Base-by-base conservation (phyloP, 1,140 invertebrate species). In the Drosophila novamexicana region DNA sequence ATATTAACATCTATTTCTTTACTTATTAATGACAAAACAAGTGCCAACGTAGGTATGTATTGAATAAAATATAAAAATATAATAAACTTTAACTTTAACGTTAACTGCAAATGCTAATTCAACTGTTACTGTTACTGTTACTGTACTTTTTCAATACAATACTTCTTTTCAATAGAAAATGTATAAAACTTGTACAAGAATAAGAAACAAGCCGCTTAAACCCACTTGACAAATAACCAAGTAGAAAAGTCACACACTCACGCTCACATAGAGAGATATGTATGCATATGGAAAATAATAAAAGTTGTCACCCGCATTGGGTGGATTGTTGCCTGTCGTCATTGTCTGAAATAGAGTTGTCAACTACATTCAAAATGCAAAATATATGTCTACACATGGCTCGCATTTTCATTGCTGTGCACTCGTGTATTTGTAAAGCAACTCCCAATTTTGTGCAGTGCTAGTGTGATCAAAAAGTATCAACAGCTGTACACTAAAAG, bases 401-500 rank as follows among this genome's bases (percentile, higher is more conserved):
- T 34, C 39, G 12, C 10, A 7, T 57, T 52, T 34, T n/a, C 32
- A 36, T 36, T 22, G 22, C 3, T 22, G 22, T 22, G 22, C 7
- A 16, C 5, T 9, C 34, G 12, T 22, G 10, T 22, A 32, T 58
- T 72, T 62, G 50, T 42, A 16, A 42, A 42, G 50, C 65, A 9
- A 32, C 14, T 32, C 22, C 34, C 42, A 49, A 37, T 70, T 70
- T 54, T 16, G 40, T 63, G 65, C 69, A 73, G 50, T 62, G 74
- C 68, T 68, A 45, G 64, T 59, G 64, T 59, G 64, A 75, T 77
- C 71, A 70, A 70, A 77, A 74, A 77, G 22, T 61, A 77, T 67
- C 73, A 76, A 79, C 73, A 79, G 77, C 53, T 79, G 69, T 40
- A 61, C 36, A 73, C 52, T 61, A 67, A 79, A 79, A 79, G 62